Percentiles rank a stretch among this genome's conserved stretches.
Conservation (phyloP, 2,888 invertebrate species). For the Himalopsyche anomala region DNA sequence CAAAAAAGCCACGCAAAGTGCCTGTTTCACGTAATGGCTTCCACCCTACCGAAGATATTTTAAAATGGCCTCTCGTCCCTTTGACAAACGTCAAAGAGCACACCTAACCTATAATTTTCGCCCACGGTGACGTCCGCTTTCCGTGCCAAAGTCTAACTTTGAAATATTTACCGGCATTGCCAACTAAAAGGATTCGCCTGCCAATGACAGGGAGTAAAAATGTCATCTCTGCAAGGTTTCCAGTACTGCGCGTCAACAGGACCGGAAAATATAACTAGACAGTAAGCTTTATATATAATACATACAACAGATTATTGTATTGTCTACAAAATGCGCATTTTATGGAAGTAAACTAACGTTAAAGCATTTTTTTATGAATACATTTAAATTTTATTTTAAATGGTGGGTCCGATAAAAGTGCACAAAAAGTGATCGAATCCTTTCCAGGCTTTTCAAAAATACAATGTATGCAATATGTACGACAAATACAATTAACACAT, state of each 20-base stretch:
- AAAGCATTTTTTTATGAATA: no score
- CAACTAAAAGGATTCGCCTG: constrained; percentile 27
- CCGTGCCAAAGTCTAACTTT: constrained; percentile 30
- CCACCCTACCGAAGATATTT: constrained; percentile 24
- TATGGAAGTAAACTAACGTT: no score
- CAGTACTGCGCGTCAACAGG: background rate
- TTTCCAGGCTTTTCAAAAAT: no score
- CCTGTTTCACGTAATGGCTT: constrained; percentile 26
- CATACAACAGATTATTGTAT: no score
- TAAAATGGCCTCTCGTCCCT: constrained; percentile 30
- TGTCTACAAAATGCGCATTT: no score
- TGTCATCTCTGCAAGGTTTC: background rate
- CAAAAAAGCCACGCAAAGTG: constrained; percentile 2
- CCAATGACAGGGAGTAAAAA: constrained; percentile 21
- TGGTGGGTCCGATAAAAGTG: no score
- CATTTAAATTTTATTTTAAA: no score
- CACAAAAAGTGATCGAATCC: no score
- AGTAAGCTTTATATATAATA: no score
- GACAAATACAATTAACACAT: no score
- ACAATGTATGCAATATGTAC: no score
- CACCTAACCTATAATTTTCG: constrained; percentile 34
- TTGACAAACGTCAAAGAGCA: constrained; percentile 34
- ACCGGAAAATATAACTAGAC: background rate
- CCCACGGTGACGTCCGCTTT: constrained; percentile 31
- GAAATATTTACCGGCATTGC: constrained; percentile 22